phyloP scores from a whole-genome alignment of 2,797 vertebrate species.

The Halcyon smyrnensis region DNA sequence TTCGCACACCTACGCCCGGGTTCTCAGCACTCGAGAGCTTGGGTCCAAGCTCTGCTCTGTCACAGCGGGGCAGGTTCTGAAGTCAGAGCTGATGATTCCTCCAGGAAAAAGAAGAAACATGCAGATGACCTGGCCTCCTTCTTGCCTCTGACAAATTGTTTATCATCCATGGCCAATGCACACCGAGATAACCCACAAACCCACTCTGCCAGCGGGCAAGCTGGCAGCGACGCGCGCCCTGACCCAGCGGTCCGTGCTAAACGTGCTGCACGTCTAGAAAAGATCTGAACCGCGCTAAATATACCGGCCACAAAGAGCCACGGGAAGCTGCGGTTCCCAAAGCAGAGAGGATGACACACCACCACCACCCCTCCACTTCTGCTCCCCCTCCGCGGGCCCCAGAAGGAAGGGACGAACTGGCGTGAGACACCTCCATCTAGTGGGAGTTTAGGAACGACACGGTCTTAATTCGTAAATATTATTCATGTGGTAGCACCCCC shows the following conservation, averaged over 20 bases:
- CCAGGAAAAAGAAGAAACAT: not conserved
- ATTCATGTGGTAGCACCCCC: too few species aligned
- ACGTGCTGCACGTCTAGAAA: not conserved
- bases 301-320: not conserved
- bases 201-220: not conserved
- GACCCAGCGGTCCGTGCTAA: not conserved
- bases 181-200: accelerated
- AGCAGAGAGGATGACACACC: not conserved
- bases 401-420: not conserved
- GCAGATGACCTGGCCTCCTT: not conserved
- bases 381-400: not conserved
- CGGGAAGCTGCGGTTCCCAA: not conserved
- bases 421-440: not conserved
- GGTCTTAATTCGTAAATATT: too few species aligned
- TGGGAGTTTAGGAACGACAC: not conserved
- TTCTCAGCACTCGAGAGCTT: not conserved
- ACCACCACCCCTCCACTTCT: not conserved
- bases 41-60: not conserved
- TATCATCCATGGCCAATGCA: not conserved
- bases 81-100: not conserved
- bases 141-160: not conserved
- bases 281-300: not conserved
- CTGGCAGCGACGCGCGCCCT: not conserved
- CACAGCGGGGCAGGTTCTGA: not conserved
- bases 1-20: not conserved